Evolutionary conservation across 2,888 invertebrate species (phyloP).

Genomic region (Rhogogaster chlorosoma): DNA sequence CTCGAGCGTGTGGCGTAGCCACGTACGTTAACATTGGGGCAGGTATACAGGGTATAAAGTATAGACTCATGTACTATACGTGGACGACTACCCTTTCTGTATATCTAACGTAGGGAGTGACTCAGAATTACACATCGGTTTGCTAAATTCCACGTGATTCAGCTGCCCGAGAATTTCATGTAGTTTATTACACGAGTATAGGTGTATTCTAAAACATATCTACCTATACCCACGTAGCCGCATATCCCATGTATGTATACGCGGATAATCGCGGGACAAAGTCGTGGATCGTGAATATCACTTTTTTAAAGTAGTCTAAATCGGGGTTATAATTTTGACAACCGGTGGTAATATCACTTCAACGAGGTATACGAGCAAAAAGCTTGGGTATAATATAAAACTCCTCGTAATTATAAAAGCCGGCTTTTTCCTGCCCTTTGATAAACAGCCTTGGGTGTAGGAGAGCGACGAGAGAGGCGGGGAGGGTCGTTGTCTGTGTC

Average conservation of each 20-base stretch:
- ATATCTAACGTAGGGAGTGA: conserved; percentile 11
- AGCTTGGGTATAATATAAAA: neutral
- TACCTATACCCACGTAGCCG: neutral
- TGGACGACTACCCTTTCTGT: conserved; percentile 8
- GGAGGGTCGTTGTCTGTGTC: neutral
- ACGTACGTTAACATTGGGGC: neutral
- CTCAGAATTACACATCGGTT: neutral
- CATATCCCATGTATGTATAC: neutral
- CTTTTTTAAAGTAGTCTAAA: neutral
- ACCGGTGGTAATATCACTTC: neutral
- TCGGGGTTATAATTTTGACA: neutral
- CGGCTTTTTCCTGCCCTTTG: neutral
- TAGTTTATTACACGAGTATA: neutral
- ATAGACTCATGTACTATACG: neutral
- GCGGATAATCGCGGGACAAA: neutral
- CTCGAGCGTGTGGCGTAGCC: neutral
- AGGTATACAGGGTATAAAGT: conserved; percentile 5
- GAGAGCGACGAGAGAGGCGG: neutral
- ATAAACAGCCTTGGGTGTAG: neutral
- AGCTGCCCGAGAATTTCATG: conserved; percentile 34
- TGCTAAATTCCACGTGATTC: conserved; percentile 45
- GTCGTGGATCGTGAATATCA: neutral
- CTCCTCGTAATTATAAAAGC: neutral
- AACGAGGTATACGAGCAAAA: neutral
- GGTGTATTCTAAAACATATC: neutral